Percentiles rank a stretch among this genome's conserved stretches.
phyloP scores from a whole-genome alignment of 2,888 invertebrate species.

The Euzophera pinguis region DNA sequence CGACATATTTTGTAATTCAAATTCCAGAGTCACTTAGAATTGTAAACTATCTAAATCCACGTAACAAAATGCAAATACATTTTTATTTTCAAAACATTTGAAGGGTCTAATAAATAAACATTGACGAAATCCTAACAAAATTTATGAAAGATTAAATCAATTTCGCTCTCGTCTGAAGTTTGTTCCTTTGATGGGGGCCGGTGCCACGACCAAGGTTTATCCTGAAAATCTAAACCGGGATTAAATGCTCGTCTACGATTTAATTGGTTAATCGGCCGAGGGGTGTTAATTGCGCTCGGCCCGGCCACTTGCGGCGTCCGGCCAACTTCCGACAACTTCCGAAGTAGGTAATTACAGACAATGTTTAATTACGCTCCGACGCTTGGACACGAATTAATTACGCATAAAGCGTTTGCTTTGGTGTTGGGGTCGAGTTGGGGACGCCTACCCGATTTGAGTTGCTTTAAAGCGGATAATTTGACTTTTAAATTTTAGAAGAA shows the following conservation, averaged over 20 bases:
- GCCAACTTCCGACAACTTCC: conserved; percentile 30
- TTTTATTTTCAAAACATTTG: not conserved
- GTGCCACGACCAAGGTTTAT: conserved; percentile 43
- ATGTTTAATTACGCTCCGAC: conserved; percentile 73
- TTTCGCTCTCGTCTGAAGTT: conserved; percentile 4
- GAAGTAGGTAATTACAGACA: conserved; percentile 72
- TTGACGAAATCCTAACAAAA: conserved; percentile 3
- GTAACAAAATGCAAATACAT: conserved; percentile 5
- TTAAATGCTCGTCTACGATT: conserved; percentile 66
- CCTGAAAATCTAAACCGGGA: conserved; percentile 51
- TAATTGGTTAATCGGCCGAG: conserved; percentile 77
- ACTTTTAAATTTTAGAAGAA: not conserved
- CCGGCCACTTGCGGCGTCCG: conserved; percentile 56
- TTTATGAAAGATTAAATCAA: conserved; percentile 13
- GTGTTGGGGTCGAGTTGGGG: conserved; percentile 33
- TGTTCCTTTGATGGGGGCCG: conserved; percentile 28
- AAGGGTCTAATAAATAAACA: conserved; percentile 11
- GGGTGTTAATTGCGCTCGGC: conserved; percentile 64
- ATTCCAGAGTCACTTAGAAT: conserved; percentile 2
- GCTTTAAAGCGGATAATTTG: conserved; percentile 20
- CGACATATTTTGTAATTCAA: not conserved
- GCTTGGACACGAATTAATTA: conserved; percentile 73
- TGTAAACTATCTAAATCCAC: conserved; percentile 2
- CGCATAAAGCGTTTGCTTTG: conserved; percentile 41
- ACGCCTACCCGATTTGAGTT: conserved; percentile 19